Evolutionary conservation across 2,888 invertebrate genomes (phyloP), one percentile per base, ranked within the genome.

Genomic region (Caenorhabditis afra): DNA sequence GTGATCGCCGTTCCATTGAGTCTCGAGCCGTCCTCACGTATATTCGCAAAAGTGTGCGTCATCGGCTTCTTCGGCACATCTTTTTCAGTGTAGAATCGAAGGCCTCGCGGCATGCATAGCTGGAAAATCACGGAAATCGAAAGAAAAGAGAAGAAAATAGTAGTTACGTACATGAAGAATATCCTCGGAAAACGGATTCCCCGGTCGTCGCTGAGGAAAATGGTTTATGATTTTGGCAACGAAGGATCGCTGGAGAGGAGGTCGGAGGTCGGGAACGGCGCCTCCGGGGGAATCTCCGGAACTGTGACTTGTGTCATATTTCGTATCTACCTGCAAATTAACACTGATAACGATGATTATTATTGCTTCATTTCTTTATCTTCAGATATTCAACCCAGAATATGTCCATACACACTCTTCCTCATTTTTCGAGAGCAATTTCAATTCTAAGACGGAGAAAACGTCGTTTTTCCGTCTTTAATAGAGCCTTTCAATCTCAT

Each of bases 11-110:
- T 96, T 77, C 99, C 99, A 92, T 96, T 96, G 85, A 94, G 94
- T 86, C 97, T 93, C 85, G 94, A 94, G 67, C 97, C 98, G 93
- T 99, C 97, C 92, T 98, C 97, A 87, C 95, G 93, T 14, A 98
- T 98, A 80, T 98, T 95, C 68, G 98, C 94, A 92, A 98, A 99
- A 57, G 97, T 95, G 92, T 99, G 99, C 91, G 97, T 96, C 16
- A 64, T 66, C 3, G 87, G 87, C 45, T 75, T 78, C n/a, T 76
- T 59, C 7, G 89, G 90, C 14, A 93, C 93, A 91, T 96, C 95
- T 91, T 95, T 96, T 91, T 97, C 96, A 12, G 97, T 97, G 83
- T 95, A 94, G 92, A 99, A 97, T 89, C 95, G 94, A 65, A 99
- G 92, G 50, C 98, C 98, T 91, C 94, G 94, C 75, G 98, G 98